Evolutionary conservation across 92 coral and sea anemone species (phyloP).

Genomic region (Scolanthus callimorphus): DNA sequence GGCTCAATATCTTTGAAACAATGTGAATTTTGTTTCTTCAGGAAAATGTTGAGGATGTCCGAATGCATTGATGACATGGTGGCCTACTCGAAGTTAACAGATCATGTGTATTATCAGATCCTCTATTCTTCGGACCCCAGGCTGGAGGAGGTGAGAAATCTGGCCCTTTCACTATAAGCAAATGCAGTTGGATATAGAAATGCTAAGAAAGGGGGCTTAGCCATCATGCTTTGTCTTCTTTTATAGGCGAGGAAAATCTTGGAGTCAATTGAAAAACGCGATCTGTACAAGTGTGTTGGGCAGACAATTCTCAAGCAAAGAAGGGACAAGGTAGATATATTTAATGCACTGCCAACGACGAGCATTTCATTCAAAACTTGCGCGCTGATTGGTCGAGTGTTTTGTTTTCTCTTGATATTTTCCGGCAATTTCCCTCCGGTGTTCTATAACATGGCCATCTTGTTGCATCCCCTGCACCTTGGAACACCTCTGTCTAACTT

Average conservation of each 20-base stretch:
- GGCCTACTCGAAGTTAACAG: slow-evolving; percentile 70
- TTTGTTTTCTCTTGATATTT: no score
- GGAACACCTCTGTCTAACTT: no score
- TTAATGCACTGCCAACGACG: not conserved
- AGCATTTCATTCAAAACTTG: no score
- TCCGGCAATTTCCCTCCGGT: no score
- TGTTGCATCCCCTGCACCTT: no score
- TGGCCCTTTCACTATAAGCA: not conserved
- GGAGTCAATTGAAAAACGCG: slow-evolving; percentile 62
- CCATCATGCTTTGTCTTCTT: no score
- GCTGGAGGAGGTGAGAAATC: slow-evolving; percentile 49
- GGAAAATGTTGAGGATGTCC: slow-evolving; percentile 54
- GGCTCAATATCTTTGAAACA: not conserved
- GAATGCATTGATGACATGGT: slow-evolving; percentile 80
- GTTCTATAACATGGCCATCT: no score
- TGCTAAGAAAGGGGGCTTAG: no score
- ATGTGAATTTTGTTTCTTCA: slow-evolving; percentile 3
- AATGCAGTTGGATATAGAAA: not conserved
- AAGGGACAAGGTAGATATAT: slow-evolving; percentile 43
- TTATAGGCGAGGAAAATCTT: slow-evolving; percentile 64
- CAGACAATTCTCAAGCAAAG: slow-evolving; percentile 52
- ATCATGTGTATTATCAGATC: slow-evolving; percentile 76
- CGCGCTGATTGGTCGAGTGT: no score
- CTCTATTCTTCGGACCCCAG: slow-evolving; percentile 52
- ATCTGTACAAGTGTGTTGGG: slow-evolving; percentile 84